Conservation (phyloP, 2,888 invertebrate species). For the Conchocele bisecta region DNA sequence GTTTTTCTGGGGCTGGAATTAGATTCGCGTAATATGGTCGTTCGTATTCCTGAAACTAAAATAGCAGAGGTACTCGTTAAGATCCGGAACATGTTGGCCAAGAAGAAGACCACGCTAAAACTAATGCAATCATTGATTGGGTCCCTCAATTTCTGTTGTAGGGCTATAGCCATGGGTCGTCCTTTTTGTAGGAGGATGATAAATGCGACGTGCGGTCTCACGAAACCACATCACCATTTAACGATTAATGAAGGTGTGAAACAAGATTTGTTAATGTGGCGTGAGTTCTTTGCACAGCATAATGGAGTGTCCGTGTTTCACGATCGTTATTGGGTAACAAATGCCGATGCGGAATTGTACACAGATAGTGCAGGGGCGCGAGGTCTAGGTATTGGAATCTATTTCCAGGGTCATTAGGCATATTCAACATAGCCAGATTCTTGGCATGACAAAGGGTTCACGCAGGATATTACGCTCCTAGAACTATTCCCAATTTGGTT, state of each 20-base stretch:
- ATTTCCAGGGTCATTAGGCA: background rate
- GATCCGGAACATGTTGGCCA: background rate
- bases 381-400: background rate
- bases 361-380: background rate
- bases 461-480: background rate
- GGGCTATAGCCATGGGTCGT: background rate
- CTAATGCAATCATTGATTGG: constrained; percentile 25
- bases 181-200: constrained; percentile 11
- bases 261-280: background rate
- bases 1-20: constrained; percentile 21
- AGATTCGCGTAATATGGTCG: background rate
- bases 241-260: background rate
- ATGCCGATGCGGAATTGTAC: background rate
- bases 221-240: constrained; percentile 4
- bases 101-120: constrained; percentile 10
- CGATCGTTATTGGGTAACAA: background rate
- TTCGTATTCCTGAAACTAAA: background rate
- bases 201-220: background rate
- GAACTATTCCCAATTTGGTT: background rate
- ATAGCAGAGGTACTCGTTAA: background rate
- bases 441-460: background rate
- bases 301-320: constrained; percentile 1
- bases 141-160: constrained; percentile 17
- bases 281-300: background rate
- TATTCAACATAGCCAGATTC: background rate